Percentiles rank a stretch among this genome's conserved stretches.
phyloP scores from a whole-genome alignment of 2,113 vertebrate species.

The Hypanus sabinus region DNA sequence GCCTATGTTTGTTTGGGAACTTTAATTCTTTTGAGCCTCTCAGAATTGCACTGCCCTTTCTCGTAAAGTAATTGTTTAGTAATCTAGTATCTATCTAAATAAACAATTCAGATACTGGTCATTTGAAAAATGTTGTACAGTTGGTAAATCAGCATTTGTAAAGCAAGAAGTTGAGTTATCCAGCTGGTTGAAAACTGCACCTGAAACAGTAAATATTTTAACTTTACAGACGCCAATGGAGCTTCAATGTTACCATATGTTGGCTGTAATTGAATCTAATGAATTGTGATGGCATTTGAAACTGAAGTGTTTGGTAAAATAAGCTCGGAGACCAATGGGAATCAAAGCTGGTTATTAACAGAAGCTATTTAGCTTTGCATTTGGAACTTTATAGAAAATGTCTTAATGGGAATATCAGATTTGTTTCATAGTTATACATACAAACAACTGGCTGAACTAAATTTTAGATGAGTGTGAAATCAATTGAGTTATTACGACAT shows the following conservation, averaged over 20 bases:
- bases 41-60: not conserved
- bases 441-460: constrained; percentile 14
- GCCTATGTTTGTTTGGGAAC: not conserved
- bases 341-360: not conserved
- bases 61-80: not conserved
- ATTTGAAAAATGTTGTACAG: not conserved
- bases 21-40: constrained; percentile 32
- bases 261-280: not conserved
- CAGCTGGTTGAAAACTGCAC: not conserved
- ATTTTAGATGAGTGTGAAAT: not conserved
- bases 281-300: constrained; percentile 1
- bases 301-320: not conserved
- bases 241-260: not conserved
- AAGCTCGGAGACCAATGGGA: not conserved
- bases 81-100: not conserved
- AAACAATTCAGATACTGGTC: not conserved
- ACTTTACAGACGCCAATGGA: not conserved
- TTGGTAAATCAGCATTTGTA: not conserved
- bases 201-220: not conserved
- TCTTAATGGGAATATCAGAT: not conserved
- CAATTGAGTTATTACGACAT: not conserved
- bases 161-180: not conserved
- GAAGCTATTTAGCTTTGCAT: not conserved
- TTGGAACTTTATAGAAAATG: not conserved
- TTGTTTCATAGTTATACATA: not conserved